These are phyloP conservation scores for Limnodromus scolopaceus DNA, from an alignment of 2,797 vertebrate species.

Conservation along the genomic window DNA sequence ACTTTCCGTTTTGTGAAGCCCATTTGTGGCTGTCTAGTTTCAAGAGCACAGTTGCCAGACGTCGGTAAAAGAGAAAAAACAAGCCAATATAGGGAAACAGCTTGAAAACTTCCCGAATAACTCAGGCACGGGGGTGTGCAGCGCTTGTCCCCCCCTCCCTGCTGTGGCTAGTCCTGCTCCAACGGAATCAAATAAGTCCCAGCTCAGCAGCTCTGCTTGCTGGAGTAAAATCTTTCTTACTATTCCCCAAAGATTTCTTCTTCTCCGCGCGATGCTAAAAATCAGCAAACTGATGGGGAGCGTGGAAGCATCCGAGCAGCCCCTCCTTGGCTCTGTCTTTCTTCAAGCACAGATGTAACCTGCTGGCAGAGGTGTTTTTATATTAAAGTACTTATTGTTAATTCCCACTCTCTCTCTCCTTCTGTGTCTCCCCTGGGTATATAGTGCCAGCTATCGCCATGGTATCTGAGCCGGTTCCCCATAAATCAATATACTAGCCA, in stretches of 20 bases:
- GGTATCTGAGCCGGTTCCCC: conserved; percentile 13
- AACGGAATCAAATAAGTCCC: not conserved
- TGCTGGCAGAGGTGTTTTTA: conserved; percentile 22
- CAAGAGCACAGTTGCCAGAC: accelerated
- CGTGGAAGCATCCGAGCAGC: not conserved
- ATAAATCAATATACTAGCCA: not conserved
- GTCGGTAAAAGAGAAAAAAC: not conserved
- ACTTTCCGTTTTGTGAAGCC: not conserved
- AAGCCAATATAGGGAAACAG: not conserved
- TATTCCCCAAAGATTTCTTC: not conserved
- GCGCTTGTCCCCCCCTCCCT: not conserved
- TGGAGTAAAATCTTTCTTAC: not conserved
- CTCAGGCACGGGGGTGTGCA: not conserved
- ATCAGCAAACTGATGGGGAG: not conserved
- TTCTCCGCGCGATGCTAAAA: not conserved
- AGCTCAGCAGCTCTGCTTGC: not conserved
- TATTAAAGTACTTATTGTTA: conserved; percentile 45
- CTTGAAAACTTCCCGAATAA: not conserved
- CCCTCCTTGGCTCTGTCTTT: not conserved
- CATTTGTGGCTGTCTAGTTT: not conserved
- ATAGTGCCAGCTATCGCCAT: not conserved
- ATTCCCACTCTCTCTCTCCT: not conserved
- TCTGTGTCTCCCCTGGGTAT: conserved; percentile 25
- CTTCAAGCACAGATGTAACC: not conserved
- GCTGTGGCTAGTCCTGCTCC: accelerated